phyloP scores from a whole-genome alignment of 2,113 vertebrate genomes.

The Daubentonia madagascariensis region DNA sequence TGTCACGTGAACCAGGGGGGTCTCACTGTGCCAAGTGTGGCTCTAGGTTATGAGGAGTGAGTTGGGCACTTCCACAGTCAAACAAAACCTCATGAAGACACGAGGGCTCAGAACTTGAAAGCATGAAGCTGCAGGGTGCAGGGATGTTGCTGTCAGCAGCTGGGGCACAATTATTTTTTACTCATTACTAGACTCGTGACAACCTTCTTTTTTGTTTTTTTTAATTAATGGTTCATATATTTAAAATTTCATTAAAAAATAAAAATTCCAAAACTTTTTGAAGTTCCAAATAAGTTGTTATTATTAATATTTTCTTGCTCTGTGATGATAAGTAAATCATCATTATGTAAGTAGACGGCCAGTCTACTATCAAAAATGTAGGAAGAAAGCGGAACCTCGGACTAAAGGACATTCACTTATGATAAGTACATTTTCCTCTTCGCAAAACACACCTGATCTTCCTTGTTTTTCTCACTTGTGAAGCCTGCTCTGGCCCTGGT shows the following conservation, averaged over 20 bases:
- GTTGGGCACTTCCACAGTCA: too few relatives aligned
- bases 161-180: background rate
- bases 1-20: fast-evolving
- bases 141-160: too few relatives aligned
- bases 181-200: background rate
- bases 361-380: background rate
- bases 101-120: background rate
- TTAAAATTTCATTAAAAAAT: background rate
- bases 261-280: background rate
- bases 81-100: background rate
- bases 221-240: background rate
- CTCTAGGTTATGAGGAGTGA: too few relatives aligned
- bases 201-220: too few relatives aligned
- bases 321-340: background rate
- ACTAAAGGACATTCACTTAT: background rate
- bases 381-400: too few relatives aligned
- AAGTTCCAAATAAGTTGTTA: background rate
- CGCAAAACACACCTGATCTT: too few relatives aligned
- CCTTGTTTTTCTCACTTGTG: background rate
- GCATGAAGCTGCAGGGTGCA: too few relatives aligned
- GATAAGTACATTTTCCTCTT: background rate
- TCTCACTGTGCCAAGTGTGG: too few relatives aligned
- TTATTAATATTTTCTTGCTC: too few relatives aligned
- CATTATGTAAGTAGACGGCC: background rate
- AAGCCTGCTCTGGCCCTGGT: too few relatives aligned